Percentiles rank a stretch among this genome's conserved stretches.
These are phyloP conservation scores for Cyprinella venusta DNA, from an alignment of 2,797 vertebrate species.

Conservation along the genomic window DNA sequence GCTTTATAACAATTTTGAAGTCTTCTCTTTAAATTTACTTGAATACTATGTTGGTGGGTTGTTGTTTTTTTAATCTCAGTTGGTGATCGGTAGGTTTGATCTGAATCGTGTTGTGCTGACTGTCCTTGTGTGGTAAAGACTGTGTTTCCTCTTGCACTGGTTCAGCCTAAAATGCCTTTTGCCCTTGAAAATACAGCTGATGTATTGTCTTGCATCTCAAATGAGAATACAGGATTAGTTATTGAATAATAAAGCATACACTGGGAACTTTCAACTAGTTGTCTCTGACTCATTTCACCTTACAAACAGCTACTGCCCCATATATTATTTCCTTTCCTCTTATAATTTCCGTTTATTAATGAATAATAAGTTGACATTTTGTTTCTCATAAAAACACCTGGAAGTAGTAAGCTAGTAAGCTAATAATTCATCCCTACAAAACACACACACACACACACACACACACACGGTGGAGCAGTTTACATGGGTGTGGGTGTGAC, in stretches of 20 bases:
- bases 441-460: background rate
- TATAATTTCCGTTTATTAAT: constrained; percentile 18
- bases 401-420: background rate
- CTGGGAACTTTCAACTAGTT: constrained; percentile 50
- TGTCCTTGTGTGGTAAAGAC: constrained; percentile 65
- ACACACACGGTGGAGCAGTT: background rate
- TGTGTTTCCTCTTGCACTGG: constrained; percentile 73
- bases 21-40: constrained; percentile 71
- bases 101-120: constrained; percentile 61
- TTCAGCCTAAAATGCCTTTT: constrained; percentile 75
- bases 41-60: constrained; percentile 66
- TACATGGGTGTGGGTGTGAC: constrained; percentile 33
- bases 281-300: constrained; percentile 34
- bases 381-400: constrained; percentile 13
- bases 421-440: constrained; percentile 20
- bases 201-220: constrained; percentile 67
- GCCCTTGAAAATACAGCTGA: constrained; percentile 69
- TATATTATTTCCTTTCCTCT: background rate
- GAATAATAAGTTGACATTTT: constrained; percentile 16
- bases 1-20: constrained; percentile 59
- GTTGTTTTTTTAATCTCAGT: constrained; percentile 47
- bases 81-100: constrained; percentile 64
- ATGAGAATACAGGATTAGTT: constrained; percentile 66
- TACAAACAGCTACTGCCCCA: background rate
- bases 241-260: constrained; percentile 71